Base-by-base conservation (phyloP, 2,797 vertebrate species). In the Sebastes taczanowskii region DNA sequence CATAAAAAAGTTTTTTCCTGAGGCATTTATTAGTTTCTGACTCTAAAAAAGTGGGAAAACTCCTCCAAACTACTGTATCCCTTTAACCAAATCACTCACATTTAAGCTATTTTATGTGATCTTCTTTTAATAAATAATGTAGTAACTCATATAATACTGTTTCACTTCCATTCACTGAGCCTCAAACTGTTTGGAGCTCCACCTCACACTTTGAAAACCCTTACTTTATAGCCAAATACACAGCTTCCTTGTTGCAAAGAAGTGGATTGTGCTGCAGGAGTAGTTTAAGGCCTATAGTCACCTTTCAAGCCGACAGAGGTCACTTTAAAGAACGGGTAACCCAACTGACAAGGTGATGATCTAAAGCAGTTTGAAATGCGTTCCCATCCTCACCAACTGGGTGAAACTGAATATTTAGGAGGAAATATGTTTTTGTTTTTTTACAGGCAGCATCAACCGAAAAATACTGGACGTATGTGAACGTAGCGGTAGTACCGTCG, bases 241-340 rank as follows among this genome's bases (percentile, higher is more conserved):
- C 2, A 60, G 53, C 20, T 7, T 62, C 49, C 20, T 23, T 25
- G 65, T 6, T 69, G 34, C 32, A 30, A 7, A 42, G 2, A 62
- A 9, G 62, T 46, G 69, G 49, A 56, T 49, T 27, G 62, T 56
- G 56, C 80, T 58, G 63, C 73, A 13, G 66, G 61, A 59, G 30
- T 7, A 2, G 23, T 66, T 75, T 2, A 32, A 53, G 29, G 6
- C 16, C 7, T 34, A 10, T 6, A n/a, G n/a, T 34, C 23, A 25
- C 49, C 20, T 42, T 29, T 20, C 20, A 60, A 27, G 55, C 62
- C 13, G 1, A 13, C 53, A 35, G 29, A 70, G 38, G 3, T 8
- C 16, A 46, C 30, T n/a, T 38, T 34, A 16, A 65, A 29, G 11
- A 56, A 38, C 6, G 1, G 14, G 14, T 6, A 25, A 65, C 18